phyloP scores from a whole-genome alignment of 2,888 invertebrate genomes.

The Notodonta dromedarius region DNA sequence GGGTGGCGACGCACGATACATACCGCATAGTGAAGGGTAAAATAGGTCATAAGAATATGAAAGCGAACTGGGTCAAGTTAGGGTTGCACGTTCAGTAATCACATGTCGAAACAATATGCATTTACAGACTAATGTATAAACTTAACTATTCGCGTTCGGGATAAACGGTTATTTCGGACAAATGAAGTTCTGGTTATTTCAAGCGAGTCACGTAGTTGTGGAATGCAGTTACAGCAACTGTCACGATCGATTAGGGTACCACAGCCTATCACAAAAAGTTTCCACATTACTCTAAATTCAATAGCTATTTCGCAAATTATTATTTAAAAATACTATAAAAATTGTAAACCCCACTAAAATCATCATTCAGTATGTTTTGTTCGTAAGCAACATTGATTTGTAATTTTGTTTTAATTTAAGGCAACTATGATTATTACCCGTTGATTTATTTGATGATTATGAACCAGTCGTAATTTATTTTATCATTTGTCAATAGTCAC shows the following conservation, averaged over 20 bases:
- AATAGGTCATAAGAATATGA: conserved; percentile 66
- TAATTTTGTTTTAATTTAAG: conserved; percentile 46
- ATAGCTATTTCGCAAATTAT: conserved; percentile 48
- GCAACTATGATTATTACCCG: conserved; percentile 35
- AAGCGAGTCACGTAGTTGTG: conserved; percentile 69
- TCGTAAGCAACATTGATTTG: conserved; percentile 52
- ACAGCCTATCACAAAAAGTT: conserved; percentile 61
- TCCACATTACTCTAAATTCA: conserved; percentile 49
- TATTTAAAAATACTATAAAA: conserved; percentile 35
- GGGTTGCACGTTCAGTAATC: conserved; percentile 55
- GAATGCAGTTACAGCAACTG: conserved; percentile 71
- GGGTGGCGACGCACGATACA: conserved; percentile 54
- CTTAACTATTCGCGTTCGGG: conserved; percentile 33
- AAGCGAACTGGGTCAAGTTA: conserved; percentile 70
- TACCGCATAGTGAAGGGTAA: conserved; percentile 56
- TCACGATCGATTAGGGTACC: conserved; percentile 62
- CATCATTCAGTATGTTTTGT: conserved; percentile 56
- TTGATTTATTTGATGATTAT: conserved; percentile 41
- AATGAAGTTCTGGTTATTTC: conserved; percentile 72
- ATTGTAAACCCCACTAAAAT: conserved; percentile 40
- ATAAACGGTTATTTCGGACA: conserved; percentile 69
- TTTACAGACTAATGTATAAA: conserved; percentile 15
- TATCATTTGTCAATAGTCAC: conserved; percentile 57
- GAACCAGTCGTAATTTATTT: conserved; percentile 49
- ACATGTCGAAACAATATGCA: conserved; percentile 48